Percentiles rank a stretch among this genome's conserved stretches.
Evolutionary conservation across 2,797 vertebrate genomes (phyloP).

Genomic region (Macroramphosus scolopax): DNA sequence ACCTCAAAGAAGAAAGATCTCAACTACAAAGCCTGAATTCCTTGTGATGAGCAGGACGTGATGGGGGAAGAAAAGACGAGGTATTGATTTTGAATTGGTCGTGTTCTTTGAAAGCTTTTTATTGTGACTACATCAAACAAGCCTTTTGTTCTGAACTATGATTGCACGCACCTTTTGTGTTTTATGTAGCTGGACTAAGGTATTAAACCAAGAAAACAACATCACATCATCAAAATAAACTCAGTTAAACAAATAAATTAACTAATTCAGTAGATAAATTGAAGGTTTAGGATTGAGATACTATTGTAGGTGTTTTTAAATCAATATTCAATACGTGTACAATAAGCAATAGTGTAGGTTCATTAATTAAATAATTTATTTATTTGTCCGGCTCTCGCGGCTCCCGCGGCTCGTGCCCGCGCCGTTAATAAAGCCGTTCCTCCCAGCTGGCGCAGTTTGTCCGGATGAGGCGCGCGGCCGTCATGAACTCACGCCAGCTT

Average conservation of each 20-base stretch:
- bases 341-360: too few species aligned
- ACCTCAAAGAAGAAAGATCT: conserved; percentile 20
- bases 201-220: too few species aligned
- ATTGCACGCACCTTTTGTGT: background rate
- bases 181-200: too few species aligned
- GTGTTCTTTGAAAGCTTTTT: conserved; percentile 15
- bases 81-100: background rate
- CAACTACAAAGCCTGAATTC: conserved; percentile 6
- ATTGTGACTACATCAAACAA: conserved; percentile 16
- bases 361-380: too few species aligned
- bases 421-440: conserved; percentile 30
- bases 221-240: too few species aligned
- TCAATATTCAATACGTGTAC: too few species aligned
- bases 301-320: too few species aligned
- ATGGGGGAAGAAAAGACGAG: background rate
- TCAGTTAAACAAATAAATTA: too few species aligned
- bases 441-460: conserved; percentile 27
- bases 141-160: background rate
- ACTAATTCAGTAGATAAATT: too few species aligned
- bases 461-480: conserved; percentile 24
- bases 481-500: conserved; percentile 47
- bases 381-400: background rate
- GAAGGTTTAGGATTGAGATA: too few species aligned
- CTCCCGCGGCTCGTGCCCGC: conserved; percentile 8
- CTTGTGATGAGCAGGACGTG: conserved; percentile 7